Conservation (phyloP, 2,113 vertebrate species). For the Scomber japonicus region DNA sequence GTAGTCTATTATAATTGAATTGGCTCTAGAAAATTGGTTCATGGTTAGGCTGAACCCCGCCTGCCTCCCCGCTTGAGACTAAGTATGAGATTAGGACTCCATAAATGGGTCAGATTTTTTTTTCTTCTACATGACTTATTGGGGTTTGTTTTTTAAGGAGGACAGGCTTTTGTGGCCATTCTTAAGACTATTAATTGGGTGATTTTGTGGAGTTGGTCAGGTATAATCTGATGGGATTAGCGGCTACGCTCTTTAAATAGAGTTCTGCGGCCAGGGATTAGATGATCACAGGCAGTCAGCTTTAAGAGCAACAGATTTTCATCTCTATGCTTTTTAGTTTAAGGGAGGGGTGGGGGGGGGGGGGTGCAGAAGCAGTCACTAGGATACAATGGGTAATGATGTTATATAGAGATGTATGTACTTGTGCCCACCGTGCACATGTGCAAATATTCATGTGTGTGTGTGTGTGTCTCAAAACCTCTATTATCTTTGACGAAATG, state of each 20-base stretch:
- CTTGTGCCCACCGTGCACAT: not conserved
- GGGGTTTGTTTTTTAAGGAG: conserved; percentile 31
- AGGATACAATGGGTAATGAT: not conserved
- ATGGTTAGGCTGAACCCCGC: not conserved
- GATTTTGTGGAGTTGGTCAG: conserved; percentile 66
- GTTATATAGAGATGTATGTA: not conserved
- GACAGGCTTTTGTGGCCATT: conserved; percentile 42
- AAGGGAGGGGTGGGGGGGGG: not conserved
- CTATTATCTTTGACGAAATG: no score
- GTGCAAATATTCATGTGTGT: not conserved
- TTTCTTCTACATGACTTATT: conserved; percentile 1
- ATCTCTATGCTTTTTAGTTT: conserved; percentile 50
- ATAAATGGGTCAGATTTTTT: conserved; percentile 36
- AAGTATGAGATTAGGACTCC: conserved; percentile 29
- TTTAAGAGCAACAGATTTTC: conserved; percentile 58
- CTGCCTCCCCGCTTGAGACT: conserved; percentile 12
- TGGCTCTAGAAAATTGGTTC: not conserved
- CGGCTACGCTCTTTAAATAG: conserved; percentile 77
- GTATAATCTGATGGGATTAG: conserved; percentile 82
- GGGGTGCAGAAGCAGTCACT: not conserved
- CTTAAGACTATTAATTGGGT: conserved; percentile 71
- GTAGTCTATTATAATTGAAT: not conserved
- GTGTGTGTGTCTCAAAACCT: no score
- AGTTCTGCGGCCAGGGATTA: conserved; percentile 74
- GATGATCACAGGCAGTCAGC: conserved; percentile 61